Evolutionary conservation across 2,888 invertebrate genomes (phyloP), one percentile per base, ranked within the genome.

Genomic region (Lepidonotus clava): DNA sequence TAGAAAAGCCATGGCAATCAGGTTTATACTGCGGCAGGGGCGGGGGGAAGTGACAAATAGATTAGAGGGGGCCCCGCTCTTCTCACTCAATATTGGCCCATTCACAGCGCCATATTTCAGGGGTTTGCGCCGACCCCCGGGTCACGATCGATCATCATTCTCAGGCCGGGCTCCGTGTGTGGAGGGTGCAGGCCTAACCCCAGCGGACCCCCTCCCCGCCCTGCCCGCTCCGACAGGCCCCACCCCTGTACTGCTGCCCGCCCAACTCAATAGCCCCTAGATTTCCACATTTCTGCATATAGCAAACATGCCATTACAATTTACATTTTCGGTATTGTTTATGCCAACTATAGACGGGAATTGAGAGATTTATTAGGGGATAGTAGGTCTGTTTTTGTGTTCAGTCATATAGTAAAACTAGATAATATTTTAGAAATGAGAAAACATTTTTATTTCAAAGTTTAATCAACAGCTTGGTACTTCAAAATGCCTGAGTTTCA

Each of bases 141-240:
- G 71, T 71, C 80, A 80, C 46, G 24, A 80, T 80, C 80, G 80
- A 80, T 80, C 80, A 80, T 80, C 80, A 80, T 80, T 80, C 80
- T 46, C 46, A 51, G 21, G 71, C 36, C 38, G 14, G 34, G 36
- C 38, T 38, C 71, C n/a, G 61, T 61, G 61, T 61, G 61, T 61
- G 61, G 11, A 38, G 18, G 38, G 36, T 1, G 36, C 34, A 24
- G 61, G 61, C n/a, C 71, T 71, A 71, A 71, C 71, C 71, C 71
- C 38, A 21, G 38, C 36, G n/a, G 71, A 18, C 38, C 71, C 71
- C 61, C 61, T 6, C n/a, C 66, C 66, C 21, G 28, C 66, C 61
- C 66, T 32, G 6, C 46, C 18, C 46, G 8, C 46, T 18, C 46
- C 46, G 46, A 18, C 46, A 46, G 8, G 46, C 46, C 46, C 18